Percentiles rank a stretch among this genome's conserved stretches.
Conservation (phyloP, 2,888 invertebrate species). For the Biston stratarius region DNA sequence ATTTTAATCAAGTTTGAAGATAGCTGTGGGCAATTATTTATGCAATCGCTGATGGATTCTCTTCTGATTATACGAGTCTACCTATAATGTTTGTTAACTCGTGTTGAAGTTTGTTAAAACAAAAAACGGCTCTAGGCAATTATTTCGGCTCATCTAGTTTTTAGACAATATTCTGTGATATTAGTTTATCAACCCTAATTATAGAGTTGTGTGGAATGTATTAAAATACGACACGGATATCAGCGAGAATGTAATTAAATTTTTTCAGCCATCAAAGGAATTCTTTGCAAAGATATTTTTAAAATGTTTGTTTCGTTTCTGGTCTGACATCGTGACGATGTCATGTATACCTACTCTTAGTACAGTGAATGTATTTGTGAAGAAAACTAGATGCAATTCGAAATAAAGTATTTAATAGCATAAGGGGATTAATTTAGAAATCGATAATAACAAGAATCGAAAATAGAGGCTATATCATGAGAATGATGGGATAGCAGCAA, state of each 20-base stretch:
- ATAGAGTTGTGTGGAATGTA: not conserved
- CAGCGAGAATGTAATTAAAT: conserved; percentile 9
- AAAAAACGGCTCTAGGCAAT: conserved; percentile 1
- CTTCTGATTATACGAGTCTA: conserved; percentile 10
- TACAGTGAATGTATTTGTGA: too few relatives aligned
- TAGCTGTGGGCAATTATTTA: conserved; percentile 28
- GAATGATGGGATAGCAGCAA: too few relatives aligned
- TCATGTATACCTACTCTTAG: too few relatives aligned
- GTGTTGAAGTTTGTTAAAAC: not conserved
- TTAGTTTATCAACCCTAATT: not conserved
- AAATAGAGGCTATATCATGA: too few relatives aligned
- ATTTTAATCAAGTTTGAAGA: conserved; percentile 31
- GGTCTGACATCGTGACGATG: not conserved
- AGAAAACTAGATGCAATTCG: too few relatives aligned
- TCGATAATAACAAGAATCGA: too few relatives aligned
- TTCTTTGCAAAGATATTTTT: conserved; percentile 2
- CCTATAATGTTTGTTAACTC: not conserved
- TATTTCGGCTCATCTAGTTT: not conserved
- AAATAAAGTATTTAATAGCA: too few relatives aligned
- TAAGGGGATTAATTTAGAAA: too few relatives aligned
- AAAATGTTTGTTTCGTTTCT: not conserved
- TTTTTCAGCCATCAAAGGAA: conserved; percentile 11
- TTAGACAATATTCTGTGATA: not conserved
- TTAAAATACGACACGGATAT: not conserved
- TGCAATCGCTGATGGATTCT: conserved; percentile 21